A percentile compares a stretch with the other conserved stretches of the same genome.
These are phyloP conservation scores for Pseudochromis fuscus DNA, from an alignment of 2,797 vertebrate species.

Conservation along the genomic window DNA sequence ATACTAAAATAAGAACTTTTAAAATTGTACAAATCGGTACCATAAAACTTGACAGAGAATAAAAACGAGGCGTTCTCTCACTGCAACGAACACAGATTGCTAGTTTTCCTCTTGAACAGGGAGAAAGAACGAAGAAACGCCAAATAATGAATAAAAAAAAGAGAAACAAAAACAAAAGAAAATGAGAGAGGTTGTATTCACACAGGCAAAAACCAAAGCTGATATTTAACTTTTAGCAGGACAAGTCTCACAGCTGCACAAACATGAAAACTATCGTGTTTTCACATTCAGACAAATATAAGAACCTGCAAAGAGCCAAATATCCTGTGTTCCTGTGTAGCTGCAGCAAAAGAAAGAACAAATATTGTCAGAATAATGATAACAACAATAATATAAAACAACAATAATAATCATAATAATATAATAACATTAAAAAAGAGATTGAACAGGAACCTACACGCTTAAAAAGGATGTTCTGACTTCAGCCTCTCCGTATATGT, in stretches of 20 bases:
- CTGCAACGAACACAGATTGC: slow-evolving; percentile 93
- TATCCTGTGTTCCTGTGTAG: slow-evolving; percentile 52
- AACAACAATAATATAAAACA: slow-evolving; percentile 70
- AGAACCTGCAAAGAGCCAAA: slow-evolving; percentile 68
- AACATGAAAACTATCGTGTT: slow-evolving; percentile 14
- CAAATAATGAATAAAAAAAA: slow-evolving; percentile 68
- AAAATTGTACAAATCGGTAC: slow-evolving; percentile 99
- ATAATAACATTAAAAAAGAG: slow-evolving; percentile 86
- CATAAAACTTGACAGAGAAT: slow-evolving; percentile 97
- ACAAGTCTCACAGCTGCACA: slow-evolving; percentile 26
- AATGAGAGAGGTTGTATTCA: slow-evolving; percentile 78
- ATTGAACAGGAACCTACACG: slow-evolving; percentile 91
- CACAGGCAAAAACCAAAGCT: slow-evolving; percentile 47
- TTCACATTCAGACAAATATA: slow-evolving; percentile 38
- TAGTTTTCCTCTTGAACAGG: slow-evolving; percentile 89
- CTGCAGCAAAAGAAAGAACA: slow-evolving; percentile 77
- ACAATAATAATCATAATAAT: slow-evolving; percentile 79
- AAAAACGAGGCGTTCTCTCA: slow-evolving; percentile 96
- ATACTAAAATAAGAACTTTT: slow-evolving; percentile 99
- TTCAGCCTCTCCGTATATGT: slow-evolving; percentile 43
- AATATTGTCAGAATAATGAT: slow-evolving; percentile 72
- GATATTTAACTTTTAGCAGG: slow-evolving; percentile 59
- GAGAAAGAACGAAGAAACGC: slow-evolving; percentile 91
- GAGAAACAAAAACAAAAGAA: slow-evolving; percentile 69
- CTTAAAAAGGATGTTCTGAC: slow-evolving; percentile 66